Evolutionary conservation across 2,797 vertebrate species (phyloP).

Genomic region (Sternarchorhynchus goeldii): DNA sequence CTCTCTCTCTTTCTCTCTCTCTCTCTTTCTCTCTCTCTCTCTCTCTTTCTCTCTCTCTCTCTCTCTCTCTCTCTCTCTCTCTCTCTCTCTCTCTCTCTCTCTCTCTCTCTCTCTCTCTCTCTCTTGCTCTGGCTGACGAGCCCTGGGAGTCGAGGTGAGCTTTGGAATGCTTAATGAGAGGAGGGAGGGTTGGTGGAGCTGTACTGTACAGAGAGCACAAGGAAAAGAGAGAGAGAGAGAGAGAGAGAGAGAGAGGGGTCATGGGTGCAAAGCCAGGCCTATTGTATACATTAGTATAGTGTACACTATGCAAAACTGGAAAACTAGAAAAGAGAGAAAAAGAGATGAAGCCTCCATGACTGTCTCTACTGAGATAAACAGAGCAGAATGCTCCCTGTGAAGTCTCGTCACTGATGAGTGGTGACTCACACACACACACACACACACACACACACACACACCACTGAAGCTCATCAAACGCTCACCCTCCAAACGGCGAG

Average conservation of each 20-base stretch:
- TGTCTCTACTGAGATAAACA: constrained; percentile 22
- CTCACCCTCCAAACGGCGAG: constrained; percentile 23
- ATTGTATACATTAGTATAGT: constrained; percentile 36
- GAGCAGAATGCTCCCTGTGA: constrained; percentile 26
- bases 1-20: too few relatives aligned
- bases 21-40: not conserved
- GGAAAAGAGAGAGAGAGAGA: constrained; percentile 47
- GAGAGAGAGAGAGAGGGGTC: constrained; percentile 46
- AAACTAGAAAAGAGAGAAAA: constrained; percentile 40
- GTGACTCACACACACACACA: constrained; percentile 26
- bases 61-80: constrained; percentile 56
- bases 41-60: constrained; percentile 23
- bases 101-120: constrained; percentile 57
- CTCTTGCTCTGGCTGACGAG: constrained; percentile 76
- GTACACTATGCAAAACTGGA: constrained; percentile 39
- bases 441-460: constrained; percentile 4
- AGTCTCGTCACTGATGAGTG: constrained; percentile 40
- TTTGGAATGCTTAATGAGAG: constrained; percentile 83
- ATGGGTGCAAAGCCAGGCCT: constrained; percentile 29
- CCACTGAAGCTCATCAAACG: constrained; percentile 34
- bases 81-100: constrained; percentile 45
- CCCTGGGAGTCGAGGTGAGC: constrained; percentile 80
- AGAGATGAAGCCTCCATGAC: constrained; percentile 13
- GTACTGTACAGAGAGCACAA: constrained; percentile 37
- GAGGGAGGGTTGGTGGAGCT: constrained; percentile 37